These are phyloP conservation scores for Euclidia mi DNA, from an alignment of 2,888 invertebrate species.

Conservation along the genomic window DNA sequence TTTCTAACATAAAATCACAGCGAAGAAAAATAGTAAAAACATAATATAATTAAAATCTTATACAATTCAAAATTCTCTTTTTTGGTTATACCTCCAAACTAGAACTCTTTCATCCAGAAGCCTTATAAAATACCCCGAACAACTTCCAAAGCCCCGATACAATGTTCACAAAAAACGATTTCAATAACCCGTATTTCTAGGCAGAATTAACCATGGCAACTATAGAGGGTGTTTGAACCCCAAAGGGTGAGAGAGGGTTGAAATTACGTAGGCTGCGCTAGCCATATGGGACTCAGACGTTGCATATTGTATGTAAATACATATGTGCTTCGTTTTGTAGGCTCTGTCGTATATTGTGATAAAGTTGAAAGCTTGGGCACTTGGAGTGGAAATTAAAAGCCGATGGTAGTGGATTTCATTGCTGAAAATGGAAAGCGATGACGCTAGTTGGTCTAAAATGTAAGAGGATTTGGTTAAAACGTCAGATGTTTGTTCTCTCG, in stretches of 20 bases:
- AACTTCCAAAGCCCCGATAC: slow-evolving; percentile 5
- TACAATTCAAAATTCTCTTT: background rate
- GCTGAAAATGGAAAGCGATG: no score
- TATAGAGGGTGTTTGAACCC: slow-evolving; percentile 22
- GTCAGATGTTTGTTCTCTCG: no score
- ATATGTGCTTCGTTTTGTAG: no score
- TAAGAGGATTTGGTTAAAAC: no score
- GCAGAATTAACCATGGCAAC: slow-evolving; percentile 46
- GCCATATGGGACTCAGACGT: slow-evolving; percentile 58
- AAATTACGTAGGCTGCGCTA: slow-evolving; percentile 44
- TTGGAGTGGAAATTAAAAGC: no score
- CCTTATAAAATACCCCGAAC: slow-evolving; percentile 2
- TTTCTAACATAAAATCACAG: no score
- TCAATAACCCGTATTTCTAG: slow-evolving; percentile 34
- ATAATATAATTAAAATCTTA: background rate
- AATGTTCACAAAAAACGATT: slow-evolving; percentile 28
- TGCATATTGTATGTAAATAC: slow-evolving; percentile 56
- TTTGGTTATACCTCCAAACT: background rate
- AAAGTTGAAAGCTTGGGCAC: no score
- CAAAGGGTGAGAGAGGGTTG: slow-evolving; percentile 12
- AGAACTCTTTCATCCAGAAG: slow-evolving; percentile 1
- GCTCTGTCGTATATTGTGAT: no score
- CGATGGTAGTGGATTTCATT: no score
- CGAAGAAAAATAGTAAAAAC: no score
- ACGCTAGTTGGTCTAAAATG: no score